phyloP scores from a whole-genome alignment of 2,113 vertebrate genomes.

The Ariopsis seemanni region DNA sequence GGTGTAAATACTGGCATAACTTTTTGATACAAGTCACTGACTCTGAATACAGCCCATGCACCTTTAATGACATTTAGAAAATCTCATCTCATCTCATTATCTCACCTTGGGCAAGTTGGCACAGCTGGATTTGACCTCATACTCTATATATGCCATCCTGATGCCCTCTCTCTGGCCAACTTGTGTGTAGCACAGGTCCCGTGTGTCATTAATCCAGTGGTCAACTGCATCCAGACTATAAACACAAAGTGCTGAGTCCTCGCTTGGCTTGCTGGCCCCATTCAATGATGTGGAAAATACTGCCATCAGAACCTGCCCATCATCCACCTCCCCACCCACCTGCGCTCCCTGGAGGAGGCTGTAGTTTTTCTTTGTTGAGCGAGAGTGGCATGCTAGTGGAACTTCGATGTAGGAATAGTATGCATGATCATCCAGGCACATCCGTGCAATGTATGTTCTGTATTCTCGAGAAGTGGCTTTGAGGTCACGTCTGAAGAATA shows the following conservation, averaged over 20 bases:
- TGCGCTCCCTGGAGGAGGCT: conserved; percentile 89
- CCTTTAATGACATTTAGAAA: not conserved
- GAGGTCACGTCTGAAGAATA: conserved; percentile 91
- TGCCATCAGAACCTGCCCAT: conserved; percentile 81
- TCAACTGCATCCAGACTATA: conserved; percentile 88
- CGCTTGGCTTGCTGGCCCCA: conserved; percentile 70
- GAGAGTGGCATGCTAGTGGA: conserved; percentile 79
- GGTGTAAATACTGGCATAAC: too few species aligned
- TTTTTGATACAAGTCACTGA: not conserved
- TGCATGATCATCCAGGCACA: conserved; percentile 88
- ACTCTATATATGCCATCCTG: conserved; percentile 91
- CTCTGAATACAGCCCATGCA: not conserved
- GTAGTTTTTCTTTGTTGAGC: conserved; percentile 66
- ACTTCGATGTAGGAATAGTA: conserved; percentile 97
- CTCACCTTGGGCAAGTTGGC: conserved; percentile 87
- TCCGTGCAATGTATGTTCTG: conserved; percentile 85
- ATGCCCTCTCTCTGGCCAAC: conserved; percentile 74
- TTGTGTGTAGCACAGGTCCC: conserved; percentile 91
- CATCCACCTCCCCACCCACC: conserved; percentile 68
- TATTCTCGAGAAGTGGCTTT: conserved; percentile 85
- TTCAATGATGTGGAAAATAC: conserved; percentile 82
- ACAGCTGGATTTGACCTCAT: conserved; percentile 92
- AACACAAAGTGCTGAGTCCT: conserved; percentile 86
- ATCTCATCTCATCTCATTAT: not conserved
- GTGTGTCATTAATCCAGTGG: conserved; percentile 80